Conservation (phyloP, 2,113 vertebrate genomes). For the Irena cyanogastra region DNA sequence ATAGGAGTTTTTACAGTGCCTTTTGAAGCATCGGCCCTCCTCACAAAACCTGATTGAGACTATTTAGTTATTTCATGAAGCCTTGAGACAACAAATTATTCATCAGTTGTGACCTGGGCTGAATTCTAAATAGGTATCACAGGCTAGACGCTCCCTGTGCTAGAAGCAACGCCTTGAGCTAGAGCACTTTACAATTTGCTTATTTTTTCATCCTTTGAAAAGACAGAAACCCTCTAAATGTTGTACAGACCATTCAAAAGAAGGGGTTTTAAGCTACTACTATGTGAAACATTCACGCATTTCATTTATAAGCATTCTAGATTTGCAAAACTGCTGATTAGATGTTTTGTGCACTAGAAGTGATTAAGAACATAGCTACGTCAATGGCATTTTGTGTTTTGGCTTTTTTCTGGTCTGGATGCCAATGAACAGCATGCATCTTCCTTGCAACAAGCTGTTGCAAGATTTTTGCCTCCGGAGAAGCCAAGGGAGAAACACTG, state of each 20-base stretch:
- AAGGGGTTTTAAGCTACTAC: neutral
- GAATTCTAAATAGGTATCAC: neutral
- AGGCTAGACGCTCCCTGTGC: neutral
- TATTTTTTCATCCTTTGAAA: neutral
- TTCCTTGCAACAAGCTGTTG: slow-evolving; percentile 66
- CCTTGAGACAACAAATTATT: neutral
- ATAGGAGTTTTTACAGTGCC: neutral
- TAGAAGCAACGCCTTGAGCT: neutral
- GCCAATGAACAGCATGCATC: slow-evolving; percentile 68
- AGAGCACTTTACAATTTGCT: neutral
- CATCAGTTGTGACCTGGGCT: neutral
- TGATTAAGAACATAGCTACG: slow-evolving; percentile 52
- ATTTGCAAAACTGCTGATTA: slow-evolving; percentile 60
- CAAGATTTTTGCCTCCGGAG: slow-evolving; percentile 49
- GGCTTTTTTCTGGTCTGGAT: slow-evolving; percentile 43
- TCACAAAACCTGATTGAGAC: neutral
- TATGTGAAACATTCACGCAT: slow-evolving; percentile 15
- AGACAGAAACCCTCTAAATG: neutral
- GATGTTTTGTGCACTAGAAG: slow-evolving; percentile 43
- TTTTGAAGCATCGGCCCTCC: neutral
- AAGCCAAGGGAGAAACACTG: slow-evolving; percentile 52
- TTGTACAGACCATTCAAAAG: neutral
- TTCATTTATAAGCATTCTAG: slow-evolving; percentile 42
- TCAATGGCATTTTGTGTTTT: slow-evolving; percentile 64
- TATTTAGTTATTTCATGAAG: neutral